These are phyloP conservation scores for Andricus grossulariae DNA, from an alignment of 1,140 invertebrate species.

Conservation along the genomic window DNA sequence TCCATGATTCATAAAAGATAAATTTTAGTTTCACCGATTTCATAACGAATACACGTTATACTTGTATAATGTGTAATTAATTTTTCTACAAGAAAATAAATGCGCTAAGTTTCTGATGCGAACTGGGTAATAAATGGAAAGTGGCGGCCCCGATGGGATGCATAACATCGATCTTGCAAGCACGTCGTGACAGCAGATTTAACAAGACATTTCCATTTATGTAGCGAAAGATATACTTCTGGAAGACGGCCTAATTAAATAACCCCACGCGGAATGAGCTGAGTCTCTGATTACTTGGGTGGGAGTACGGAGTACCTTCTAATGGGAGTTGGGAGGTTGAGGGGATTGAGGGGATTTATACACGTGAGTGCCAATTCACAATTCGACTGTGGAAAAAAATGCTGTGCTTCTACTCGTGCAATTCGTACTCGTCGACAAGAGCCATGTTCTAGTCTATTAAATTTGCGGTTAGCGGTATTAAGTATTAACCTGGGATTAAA, in stretches of 20 bases:
- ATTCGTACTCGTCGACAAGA: conserved; percentile 19
- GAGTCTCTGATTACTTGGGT: background rate
- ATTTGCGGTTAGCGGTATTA: conserved; percentile 22
- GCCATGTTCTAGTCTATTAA: conserved; percentile 19
- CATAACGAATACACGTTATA: too few relatives aligned
- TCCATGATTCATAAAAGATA: too few relatives aligned
- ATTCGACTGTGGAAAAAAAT: conserved; percentile 20
- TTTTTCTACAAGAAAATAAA: too few relatives aligned
- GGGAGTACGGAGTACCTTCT: background rate
- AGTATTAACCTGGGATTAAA: background rate
- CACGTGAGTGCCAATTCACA: conserved; percentile 9
- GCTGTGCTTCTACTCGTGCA: background rate
- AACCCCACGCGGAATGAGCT: conserved; percentile 1
- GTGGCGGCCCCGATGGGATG: conserved; percentile 5
- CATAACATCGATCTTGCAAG: conserved; percentile 10
- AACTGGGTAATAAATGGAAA: conserved; percentile 12
- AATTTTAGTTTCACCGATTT: too few relatives aligned
- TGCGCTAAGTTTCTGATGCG: too few relatives aligned
- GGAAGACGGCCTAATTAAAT: conserved; percentile 15
- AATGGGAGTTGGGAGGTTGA: background rate
- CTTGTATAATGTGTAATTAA: too few relatives aligned
- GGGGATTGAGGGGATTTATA: background rate
- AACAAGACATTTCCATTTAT: conserved; percentile 31
- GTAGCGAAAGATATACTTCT: conserved; percentile 26
- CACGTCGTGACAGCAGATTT: conserved; percentile 12